Percentiles rank a stretch among this genome's conserved stretches.
Evolutionary conservation across 1,140 invertebrate species (phyloP).

Genomic region (Phocides pigmalion): DNA sequence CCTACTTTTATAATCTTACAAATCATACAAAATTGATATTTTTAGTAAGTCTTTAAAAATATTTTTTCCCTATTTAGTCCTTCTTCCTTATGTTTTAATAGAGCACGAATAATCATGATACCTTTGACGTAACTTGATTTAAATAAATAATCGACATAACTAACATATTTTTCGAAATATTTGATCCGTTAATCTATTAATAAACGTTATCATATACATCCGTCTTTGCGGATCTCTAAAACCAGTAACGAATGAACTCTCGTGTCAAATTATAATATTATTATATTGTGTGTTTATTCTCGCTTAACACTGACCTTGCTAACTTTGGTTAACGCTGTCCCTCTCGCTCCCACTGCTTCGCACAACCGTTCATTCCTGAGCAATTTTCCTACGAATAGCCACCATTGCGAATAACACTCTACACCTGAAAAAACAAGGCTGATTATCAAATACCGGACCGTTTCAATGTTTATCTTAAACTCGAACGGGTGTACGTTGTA

Average conservation of each 20-base stretch:
- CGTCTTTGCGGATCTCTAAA: conserved; percentile 3
- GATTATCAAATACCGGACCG: conserved; percentile 36
- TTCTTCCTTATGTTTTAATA: no score
- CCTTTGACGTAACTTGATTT: no score
- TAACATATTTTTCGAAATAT: no score
- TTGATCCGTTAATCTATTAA: not conserved
- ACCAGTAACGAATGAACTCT: conserved; percentile 35
- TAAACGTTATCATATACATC: not conserved
- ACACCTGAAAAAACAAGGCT: conserved; percentile 40
- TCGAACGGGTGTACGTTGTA: conserved; percentile 36
- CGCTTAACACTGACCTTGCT: conserved; percentile 66
- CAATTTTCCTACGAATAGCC: conserved; percentile 59
- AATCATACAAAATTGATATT: no score
- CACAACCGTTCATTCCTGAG: conserved; percentile 53
- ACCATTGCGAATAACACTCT: conserved; percentile 43
- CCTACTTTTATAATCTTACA: no score
- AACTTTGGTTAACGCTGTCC: conserved; percentile 41
- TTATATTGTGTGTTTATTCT: conserved; percentile 52
- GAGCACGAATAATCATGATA: no score
- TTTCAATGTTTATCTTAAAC: conserved; percentile 69
- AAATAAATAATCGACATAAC: no score
- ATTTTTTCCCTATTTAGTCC: no score
- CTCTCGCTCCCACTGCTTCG: conserved; percentile 49
- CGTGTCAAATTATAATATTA: conserved; percentile 43
- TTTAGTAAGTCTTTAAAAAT: no score